Evolutionary conservation across 2,888 invertebrate species (phyloP), one percentile per base, ranked within the genome.

Genomic region (Amphipoea lucens): DNA sequence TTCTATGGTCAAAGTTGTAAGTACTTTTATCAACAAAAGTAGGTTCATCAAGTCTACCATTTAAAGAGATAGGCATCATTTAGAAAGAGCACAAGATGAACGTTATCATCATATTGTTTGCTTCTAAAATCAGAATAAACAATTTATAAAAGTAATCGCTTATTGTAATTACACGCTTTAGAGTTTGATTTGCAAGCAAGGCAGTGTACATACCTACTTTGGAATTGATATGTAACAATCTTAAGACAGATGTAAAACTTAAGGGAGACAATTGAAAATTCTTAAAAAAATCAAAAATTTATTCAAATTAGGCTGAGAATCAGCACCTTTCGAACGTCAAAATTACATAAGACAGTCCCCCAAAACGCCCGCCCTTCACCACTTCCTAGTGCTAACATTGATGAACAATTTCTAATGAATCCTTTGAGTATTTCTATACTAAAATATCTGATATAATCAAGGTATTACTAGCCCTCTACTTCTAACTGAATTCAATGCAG

Each of bases 1-100:
- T 76, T 76, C 70, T 57, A 62, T 72, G 20, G 45, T 23, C 17
- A 14, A 71, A 57, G 48, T 79, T 71, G 36, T 79, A n/a, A 57
- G n/a, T 57, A n/a, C n/a, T 57, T 57, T n/a, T n/a, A 51, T 40
- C 17, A 9, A 36, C 1, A 66, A 66, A 51, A 60, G 54, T 63
- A n/a, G 14, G 17, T 9, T 36, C 14, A 60, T 51, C 42, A 66
- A 29, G 11, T 45, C 54, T 0, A 29, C 36, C 9, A 40, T 51
- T 54, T 11, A 45, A 11, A 11, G 45, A 45, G 45, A 45, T 11
- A 45, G 45, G 45, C 45, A 42, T 11, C 11, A 45, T 11, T 45
- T 45, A 11, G 11, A 0, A 0, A 51, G 7, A 14, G 57, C 57
- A n/a, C 23, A 57, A 70, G 70, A 40, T 9, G 5, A 57, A 0